These are phyloP conservation scores for Chorisops tibialis DNA, from an alignment of 2,888 invertebrate species.

Conservation along the genomic window DNA sequence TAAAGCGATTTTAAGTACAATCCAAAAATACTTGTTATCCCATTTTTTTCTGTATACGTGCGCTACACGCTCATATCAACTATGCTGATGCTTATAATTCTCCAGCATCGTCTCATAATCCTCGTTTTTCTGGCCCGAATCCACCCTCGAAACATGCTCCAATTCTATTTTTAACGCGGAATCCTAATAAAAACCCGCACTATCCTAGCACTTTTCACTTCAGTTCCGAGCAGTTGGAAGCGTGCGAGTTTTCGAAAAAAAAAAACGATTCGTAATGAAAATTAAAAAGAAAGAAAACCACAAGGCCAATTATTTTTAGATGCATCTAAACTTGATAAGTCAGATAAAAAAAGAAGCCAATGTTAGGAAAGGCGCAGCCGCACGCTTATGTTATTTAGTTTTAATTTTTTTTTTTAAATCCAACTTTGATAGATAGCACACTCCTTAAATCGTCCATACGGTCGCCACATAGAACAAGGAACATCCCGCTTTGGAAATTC, in stretches of 20 bases:
- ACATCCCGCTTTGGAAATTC: not conserved
- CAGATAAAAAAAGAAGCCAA: too few relatives aligned
- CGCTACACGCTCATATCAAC: too few relatives aligned
- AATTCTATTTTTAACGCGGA: constrained; percentile 16
- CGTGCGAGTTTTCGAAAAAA: not conserved
- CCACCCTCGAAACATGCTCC: constrained; percentile 17
- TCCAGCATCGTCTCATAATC: constrained; percentile 1
- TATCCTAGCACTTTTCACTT: not conserved
- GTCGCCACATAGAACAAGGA: too few relatives aligned
- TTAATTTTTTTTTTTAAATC: too few relatives aligned
- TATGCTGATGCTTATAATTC: not conserved
- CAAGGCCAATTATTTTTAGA: constrained; percentile 24
- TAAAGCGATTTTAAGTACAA: not conserved
- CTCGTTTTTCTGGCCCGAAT: constrained; percentile 6
- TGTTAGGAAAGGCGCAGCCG: too few relatives aligned
- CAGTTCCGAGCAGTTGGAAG: not conserved
- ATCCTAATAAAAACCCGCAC: constrained; percentile 16
- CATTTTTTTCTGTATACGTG: not conserved
- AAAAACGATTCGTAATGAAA: not conserved
- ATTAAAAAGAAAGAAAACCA: constrained; percentile 15
- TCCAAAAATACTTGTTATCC: not conserved
- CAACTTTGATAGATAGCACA: too few relatives aligned
- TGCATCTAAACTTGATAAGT: not conserved
- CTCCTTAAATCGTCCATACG: too few relatives aligned
- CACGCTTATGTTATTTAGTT: too few relatives aligned